Evolutionary conservation across 2,888 invertebrate species (phyloP), one percentile per base, ranked within the genome.

Genomic region (Drosophila monieri): DNA sequence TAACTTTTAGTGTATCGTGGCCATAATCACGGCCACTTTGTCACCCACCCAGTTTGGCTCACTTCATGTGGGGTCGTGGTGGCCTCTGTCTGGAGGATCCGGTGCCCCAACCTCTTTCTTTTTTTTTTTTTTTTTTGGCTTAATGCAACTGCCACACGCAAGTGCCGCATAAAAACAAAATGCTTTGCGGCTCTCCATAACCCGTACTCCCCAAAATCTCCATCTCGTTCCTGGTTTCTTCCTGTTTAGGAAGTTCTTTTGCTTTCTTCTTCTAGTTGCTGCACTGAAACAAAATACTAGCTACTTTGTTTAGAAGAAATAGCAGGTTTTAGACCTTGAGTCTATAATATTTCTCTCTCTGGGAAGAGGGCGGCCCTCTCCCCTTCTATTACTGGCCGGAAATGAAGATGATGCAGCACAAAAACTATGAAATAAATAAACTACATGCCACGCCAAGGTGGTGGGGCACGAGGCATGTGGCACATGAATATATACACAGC

Each of bases 361-460:
- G 44, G 2, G 12, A 27, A 5, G 12, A 4, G 12, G 27, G 25
- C 1, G 12, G 12, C 12, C 21, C 30, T 6, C 23, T n/a, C 41
- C 37, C 14, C n/a, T 44, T 27, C 56, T 10, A 21, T 41, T 30
- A 4, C 51, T 77, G 72, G 80, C 87, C 88, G 88, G 85, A 85
- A 85, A 85, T 85, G 88, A 85, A 88, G 87, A 85, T 85, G 88
- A 88, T 85, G 83, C 83, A 85, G 85, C 85, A 85, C 77, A 85
- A 88, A 85, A 85, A 67, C 80, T 80, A 80, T 65, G 70, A 86
- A 86, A 80, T 86, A 81, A 84, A 87, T 80, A 86, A 80, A 80
- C 84, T 84, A 77, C 77, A 83, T 55, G 74, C 73, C 54, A 73
- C 73, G 41, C 41, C 30, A 57, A 23, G 39, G 10, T 14, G 44